Base-by-base conservation (phyloP, 2,797 vertebrate species). In the Pangasius macronema region DNA sequence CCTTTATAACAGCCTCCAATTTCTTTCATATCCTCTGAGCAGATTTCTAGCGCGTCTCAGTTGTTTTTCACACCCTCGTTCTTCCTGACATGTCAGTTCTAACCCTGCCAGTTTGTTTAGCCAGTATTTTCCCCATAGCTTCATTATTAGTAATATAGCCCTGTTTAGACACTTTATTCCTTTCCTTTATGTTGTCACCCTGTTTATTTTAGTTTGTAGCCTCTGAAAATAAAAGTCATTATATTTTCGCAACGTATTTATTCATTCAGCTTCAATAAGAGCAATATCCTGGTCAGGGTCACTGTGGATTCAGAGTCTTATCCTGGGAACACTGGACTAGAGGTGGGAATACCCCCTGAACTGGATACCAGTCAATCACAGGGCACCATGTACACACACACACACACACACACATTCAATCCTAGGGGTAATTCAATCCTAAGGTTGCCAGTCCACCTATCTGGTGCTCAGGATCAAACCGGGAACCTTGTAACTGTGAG, bases 1-100 rank as follows among this genome's bases (percentile, higher is more conserved):
- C 22, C 36, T 39, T 61, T 49, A n/a, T 16, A 24, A 24, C 53
- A 6, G 11, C 20, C 53, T 39, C 33, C 20, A 39, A 49, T 39
- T 6, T 80, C 53, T 80, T 59, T 80, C 39, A 63, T 82, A 49
- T 63, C 49, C 59, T 65, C 30, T 36, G 42, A 70, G 63, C 65
- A 39, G 46, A 16, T n/a, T 27, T 33, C 16, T 39, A 1, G 2
- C 36, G 3, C 22, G 18, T 67, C 39, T 67, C 5, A 2, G 18
- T 84, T 24, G 27, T 82, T 72, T 33, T 84, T 84, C 11, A 84
- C 65, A 84, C 65, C 82, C 65, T 33, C 22, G 16, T 70, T 55
- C 82, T 67, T 68, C 30, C n/a, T 68, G 27, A 49, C 42, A 22
- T 81, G 36, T 42, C 22, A 6, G 20, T 16, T 61, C 22, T 39